These are phyloP conservation scores for Pocillopora verrucosa DNA, from an alignment of 64 coral and sea anemone genomes.

Conservation along the genomic window DNA sequence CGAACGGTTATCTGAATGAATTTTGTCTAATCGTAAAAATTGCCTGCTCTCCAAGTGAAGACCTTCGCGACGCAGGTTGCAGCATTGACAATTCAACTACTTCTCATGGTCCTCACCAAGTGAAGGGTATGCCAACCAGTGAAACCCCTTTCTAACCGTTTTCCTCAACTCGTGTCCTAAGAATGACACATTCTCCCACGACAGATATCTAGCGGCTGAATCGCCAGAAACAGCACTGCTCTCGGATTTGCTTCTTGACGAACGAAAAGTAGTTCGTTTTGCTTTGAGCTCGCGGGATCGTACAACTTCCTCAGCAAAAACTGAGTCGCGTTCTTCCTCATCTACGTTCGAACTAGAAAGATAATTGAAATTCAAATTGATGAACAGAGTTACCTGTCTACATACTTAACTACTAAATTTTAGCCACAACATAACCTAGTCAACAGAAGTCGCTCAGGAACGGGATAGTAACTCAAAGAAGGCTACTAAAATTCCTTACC, in stretches of 20 bases:
- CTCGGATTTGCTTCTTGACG: slow-evolving; percentile 44
- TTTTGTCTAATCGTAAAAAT: too few relatives aligned
- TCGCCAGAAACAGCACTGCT: slow-evolving; percentile 5
- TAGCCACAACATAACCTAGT: neutral
- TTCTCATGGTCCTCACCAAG: slow-evolving; percentile 3
- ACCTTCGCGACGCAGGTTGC: too few relatives aligned
- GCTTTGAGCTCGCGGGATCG: neutral
- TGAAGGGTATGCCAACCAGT: slow-evolving; percentile 60
- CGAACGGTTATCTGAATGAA: too few relatives aligned
- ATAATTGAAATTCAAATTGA: neutral
- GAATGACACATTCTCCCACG: slow-evolving; percentile 72
- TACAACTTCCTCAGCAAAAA: neutral
- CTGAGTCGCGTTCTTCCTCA: slow-evolving; percentile 8
- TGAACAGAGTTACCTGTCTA: too few relatives aligned
- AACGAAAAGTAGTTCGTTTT: slow-evolving; percentile 10
- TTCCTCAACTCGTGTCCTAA: slow-evolving; percentile 47
- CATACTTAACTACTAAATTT: neutral
- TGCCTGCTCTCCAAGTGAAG: too few relatives aligned
- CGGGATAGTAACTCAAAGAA: neutral
- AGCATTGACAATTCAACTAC: neutral
- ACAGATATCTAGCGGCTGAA: slow-evolving; percentile 39
- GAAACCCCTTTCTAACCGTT: slow-evolving; percentile 52
- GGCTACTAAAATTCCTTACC: slow-evolving; percentile 13
- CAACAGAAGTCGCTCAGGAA: neutral
- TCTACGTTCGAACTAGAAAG: slow-evolving; percentile 15